Base-by-base conservation (phyloP, 1,140 invertebrate genomes). In the Araneus ventricosus region DNA sequence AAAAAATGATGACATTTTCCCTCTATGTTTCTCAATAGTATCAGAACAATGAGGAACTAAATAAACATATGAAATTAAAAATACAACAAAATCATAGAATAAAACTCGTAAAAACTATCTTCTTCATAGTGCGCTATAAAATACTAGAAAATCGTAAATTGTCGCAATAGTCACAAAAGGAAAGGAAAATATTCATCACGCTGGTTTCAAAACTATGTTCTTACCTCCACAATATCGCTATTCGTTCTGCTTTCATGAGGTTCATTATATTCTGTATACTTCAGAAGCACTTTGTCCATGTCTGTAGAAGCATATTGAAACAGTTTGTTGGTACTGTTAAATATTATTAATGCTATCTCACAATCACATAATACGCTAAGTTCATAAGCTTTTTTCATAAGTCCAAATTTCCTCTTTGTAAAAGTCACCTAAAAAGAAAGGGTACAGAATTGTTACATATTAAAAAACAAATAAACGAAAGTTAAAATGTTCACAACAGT, bases 351-450 rank as follows among this genome's bases (percentile, higher is more conserved):
- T 3, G 99, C 99, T 93, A 99, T 99, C 96, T 99, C 99, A 96
- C 99, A 99, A 96, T 99, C 99, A 96, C 99, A 99, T 57, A 99
- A 96, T 41, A 99, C 99, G 95, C 98, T 99, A 95, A 99, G 96
- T 95, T 99, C 99, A 95, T 99, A 99, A 22, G 99, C 99, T 96
- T 99, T 99, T 96, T 99, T 99, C 99, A 99, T 99, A 85, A 99
- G 98, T 93, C 99, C 99, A 95, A 99, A 99, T 96, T 99, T 99
- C 94, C 99, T 97, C 96, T 99, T 99, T 96, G 99, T 99, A 96
- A 99, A 99, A 94, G 99, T 99, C 95, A 99, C 99, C 99, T 99
- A 96, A 90, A 82, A 89, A 94, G 20, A 22, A 90, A 22, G 20
- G 17, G 3, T 24, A 86, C 20, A 52, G 45, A 30, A 41, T 24